Conservation (phyloP, 2,113 vertebrate species). For the Cnemophilus loriae region DNA sequence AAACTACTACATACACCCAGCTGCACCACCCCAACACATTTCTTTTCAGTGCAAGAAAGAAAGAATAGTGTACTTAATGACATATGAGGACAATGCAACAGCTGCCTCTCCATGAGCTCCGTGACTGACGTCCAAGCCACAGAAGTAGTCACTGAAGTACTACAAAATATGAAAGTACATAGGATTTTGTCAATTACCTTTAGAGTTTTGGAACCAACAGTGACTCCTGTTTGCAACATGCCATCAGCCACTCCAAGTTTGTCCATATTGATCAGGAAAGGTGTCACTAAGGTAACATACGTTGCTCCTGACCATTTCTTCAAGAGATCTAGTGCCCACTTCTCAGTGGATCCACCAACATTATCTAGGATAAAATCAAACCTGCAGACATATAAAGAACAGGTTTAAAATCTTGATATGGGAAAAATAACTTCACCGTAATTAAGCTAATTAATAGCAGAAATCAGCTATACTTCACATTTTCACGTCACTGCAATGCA, state of each 20-base stretch:
- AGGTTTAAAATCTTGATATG: not conserved
- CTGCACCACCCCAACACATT: not conserved
- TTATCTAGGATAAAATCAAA: conserved; percentile 93
- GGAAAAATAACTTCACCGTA: not conserved
- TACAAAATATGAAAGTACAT: not conserved
- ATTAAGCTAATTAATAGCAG: not conserved
- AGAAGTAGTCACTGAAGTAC: not conserved
- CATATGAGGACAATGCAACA: not conserved
- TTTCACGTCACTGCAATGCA: not conserved
- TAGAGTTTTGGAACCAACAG: conserved; percentile 80
- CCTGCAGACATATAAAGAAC: conserved; percentile 49
- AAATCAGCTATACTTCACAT: not conserved
- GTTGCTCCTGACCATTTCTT: conserved; percentile 93
- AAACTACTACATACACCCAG: not conserved
- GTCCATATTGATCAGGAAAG: conserved; percentile 92
- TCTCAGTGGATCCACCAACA: conserved; percentile 87
- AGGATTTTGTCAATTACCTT: conserved; percentile 76
- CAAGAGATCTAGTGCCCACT: conserved; percentile 83
- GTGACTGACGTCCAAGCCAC: not conserved
- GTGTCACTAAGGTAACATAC: conserved; percentile 90
- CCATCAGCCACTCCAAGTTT: conserved; percentile 88
- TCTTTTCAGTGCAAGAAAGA: not conserved
- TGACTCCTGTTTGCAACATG: conserved; percentile 86
- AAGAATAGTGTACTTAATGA: not conserved
- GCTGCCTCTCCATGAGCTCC: not conserved